Conservation (phyloP, 2,797 vertebrate species). For the Hozukius guyotensis region DNA sequence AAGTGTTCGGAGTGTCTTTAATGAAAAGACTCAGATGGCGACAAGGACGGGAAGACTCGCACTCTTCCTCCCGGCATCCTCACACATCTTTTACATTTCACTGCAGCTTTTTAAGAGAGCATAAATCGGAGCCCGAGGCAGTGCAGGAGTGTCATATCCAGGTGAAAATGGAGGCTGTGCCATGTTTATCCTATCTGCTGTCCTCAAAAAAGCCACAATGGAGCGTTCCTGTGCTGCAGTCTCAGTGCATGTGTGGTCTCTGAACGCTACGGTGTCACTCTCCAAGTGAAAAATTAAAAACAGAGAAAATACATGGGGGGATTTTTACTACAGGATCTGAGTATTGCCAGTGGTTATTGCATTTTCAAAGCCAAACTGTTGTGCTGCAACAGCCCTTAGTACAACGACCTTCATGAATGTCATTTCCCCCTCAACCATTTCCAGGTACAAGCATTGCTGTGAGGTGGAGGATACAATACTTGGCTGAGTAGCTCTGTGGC, state of each 20-base stretch:
- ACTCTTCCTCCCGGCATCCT: constrained; percentile 53
- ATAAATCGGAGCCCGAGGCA: constrained; percentile 56
- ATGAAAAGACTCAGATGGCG: constrained; percentile 5
- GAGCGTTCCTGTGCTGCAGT: constrained; percentile 6
- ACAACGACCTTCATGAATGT: constrained; percentile 61
- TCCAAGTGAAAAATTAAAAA: not conserved
- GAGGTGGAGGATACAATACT: constrained; percentile 8
- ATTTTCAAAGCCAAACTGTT: constrained; percentile 10
- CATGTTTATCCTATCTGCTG: constrained; percentile 39
- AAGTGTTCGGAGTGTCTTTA: constrained; percentile 16
- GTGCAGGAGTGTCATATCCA: constrained; percentile 60
- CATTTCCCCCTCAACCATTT: constrained; percentile 25
- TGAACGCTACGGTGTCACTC: not conserved
- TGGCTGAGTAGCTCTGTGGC: constrained; percentile 19
- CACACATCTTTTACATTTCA: constrained; percentile 65
- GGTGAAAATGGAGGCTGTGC: constrained; percentile 64
- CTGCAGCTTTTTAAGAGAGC: constrained; percentile 50
- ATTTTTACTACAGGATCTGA: not conserved
- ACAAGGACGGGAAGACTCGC: constrained; percentile 17
- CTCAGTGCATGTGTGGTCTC: not conserved
- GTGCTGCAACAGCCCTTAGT: not conserved
- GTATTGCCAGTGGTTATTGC: not conserved
- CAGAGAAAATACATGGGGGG: not conserved
- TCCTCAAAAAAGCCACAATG: constrained; percentile 32
- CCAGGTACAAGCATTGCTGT: constrained; percentile 27